A percentile compares a stretch with the other conserved stretches of the same genome.
These are phyloP conservation scores for Glyphotaelius pellucidus DNA, from an alignment of 2,888 invertebrate genomes.

Conservation along the genomic window DNA sequence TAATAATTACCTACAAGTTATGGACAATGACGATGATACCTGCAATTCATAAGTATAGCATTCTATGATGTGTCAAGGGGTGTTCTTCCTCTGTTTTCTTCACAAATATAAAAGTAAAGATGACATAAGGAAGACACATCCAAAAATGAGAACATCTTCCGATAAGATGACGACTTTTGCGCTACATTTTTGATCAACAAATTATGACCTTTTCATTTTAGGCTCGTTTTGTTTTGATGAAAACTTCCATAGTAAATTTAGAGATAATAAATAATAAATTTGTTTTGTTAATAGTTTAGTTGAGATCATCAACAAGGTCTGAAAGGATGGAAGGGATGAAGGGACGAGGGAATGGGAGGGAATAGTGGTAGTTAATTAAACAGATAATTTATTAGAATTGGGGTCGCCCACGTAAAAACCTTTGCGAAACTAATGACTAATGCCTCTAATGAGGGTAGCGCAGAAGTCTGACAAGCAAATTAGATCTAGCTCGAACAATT, in stretches of 20 bases:
- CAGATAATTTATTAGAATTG: slow-evolving; percentile 2
- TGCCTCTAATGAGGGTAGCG: neutral
- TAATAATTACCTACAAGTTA: no score
- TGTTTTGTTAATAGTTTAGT: neutral
- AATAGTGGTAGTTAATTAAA: neutral
- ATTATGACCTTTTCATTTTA: neutral
- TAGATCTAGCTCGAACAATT: neutral
- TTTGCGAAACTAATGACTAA: neutral
- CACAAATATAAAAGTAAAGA: no score
- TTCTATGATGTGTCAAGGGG: no score
- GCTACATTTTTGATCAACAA: neutral
- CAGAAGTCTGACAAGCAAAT: neutral
- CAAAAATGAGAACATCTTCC: no score
- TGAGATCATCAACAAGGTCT: neutral
- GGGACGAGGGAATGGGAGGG: neutral
- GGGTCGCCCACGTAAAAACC: neutral
- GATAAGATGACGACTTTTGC: no score
- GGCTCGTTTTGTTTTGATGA: neutral
- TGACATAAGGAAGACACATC: no score
- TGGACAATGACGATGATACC: no score
- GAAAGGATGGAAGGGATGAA: neutral
- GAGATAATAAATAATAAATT: neutral
- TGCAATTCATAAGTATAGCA: no score
- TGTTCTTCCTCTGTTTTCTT: no score
- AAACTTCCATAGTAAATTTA: neutral